Evolutionary conservation across 2,797 vertebrate genomes (phyloP).

Genomic region (Leuciscus waleckii): DNA sequence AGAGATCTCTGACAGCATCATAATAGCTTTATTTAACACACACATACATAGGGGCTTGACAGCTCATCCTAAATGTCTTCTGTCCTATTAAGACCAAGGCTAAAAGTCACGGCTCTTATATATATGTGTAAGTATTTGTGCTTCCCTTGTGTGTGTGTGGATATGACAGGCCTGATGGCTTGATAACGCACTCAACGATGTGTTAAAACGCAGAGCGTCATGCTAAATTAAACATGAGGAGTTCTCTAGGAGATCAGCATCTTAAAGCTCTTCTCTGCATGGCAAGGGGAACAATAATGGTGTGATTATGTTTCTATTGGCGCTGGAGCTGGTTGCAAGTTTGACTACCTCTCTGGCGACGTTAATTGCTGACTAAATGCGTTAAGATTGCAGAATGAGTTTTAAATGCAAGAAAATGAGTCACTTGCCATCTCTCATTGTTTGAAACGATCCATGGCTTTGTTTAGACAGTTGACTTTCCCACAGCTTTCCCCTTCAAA

Average conservation of each 20-base stretch:
- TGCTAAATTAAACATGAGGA: neutral
- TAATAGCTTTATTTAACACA: constrained; percentile 71
- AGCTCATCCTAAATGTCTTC: constrained; percentile 35
- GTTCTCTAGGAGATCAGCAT: constrained; percentile 10
- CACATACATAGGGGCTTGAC: constrained; percentile 37
- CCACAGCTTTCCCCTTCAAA: constrained; percentile 53
- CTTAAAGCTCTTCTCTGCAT: constrained; percentile 15
- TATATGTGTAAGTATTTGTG: constrained; percentile 37
- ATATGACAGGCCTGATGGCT: constrained; percentile 13
- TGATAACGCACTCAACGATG: constrained; percentile 15
- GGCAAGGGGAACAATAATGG: constrained; percentile 18
- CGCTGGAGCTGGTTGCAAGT: constrained; percentile 28
- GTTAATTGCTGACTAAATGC: constrained; percentile 49
- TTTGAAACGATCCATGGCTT: constrained; percentile 47
- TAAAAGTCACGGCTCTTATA: constrained; percentile 46
- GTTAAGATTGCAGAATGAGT: constrained; percentile 48
- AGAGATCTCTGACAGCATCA: constrained; percentile 72
- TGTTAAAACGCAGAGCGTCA: neutral
- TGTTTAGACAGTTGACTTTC: constrained; percentile 60
- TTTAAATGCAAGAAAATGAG: constrained; percentile 54
- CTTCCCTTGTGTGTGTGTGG: constrained; percentile 11
- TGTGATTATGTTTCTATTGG: constrained; percentile 24
- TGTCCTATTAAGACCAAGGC: constrained; percentile 63
- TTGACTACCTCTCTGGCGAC: constrained; percentile 12
- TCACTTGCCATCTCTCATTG: constrained; percentile 36